Percentiles rank a stretch among this genome's conserved stretches.
Conservation (phyloP, 2,888 invertebrate genomes). For the Leptinotarsa rubiginosa region DNA sequence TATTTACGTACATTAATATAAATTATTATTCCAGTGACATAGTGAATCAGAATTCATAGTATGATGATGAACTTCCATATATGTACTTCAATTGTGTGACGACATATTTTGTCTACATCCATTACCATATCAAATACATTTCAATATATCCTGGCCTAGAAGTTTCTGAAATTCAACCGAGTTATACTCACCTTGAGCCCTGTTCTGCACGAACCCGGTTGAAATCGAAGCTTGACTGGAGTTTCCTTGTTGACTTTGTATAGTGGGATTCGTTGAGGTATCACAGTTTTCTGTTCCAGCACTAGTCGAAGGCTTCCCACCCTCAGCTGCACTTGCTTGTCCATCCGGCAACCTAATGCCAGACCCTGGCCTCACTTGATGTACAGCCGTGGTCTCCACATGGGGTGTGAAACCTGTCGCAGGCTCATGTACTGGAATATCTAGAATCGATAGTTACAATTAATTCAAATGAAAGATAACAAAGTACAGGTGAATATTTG, state of each 20-base stretch:
- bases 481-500: not conserved
- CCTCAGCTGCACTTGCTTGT: constrained; percentile 27
- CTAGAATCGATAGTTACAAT: constrained; percentile 57
- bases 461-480: constrained; percentile 7
- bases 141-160: no score
- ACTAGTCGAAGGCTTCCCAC: constrained; percentile 37
- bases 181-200: constrained; percentile 47
- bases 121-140: no score
- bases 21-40: no score
- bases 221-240: constrained; percentile 30
- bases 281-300: constrained; percentile 36
- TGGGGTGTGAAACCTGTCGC: constrained; percentile 49
- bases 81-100: no score
- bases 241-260: constrained; percentile 40
- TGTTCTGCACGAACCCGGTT: constrained; percentile 47
- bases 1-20: no score
- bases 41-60: no score
- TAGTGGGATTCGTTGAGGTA: constrained; percentile 31
- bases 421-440: constrained; percentile 71
- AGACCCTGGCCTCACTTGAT: constrained; percentile 54
- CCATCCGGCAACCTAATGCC: constrained; percentile 62
- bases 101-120: no score
- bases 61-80: no score
- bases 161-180: not conserved
- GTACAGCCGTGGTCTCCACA: constrained; percentile 56